Conservation (phyloP, 1,140 invertebrate species). For the Drosophila persimilis region DNA sequence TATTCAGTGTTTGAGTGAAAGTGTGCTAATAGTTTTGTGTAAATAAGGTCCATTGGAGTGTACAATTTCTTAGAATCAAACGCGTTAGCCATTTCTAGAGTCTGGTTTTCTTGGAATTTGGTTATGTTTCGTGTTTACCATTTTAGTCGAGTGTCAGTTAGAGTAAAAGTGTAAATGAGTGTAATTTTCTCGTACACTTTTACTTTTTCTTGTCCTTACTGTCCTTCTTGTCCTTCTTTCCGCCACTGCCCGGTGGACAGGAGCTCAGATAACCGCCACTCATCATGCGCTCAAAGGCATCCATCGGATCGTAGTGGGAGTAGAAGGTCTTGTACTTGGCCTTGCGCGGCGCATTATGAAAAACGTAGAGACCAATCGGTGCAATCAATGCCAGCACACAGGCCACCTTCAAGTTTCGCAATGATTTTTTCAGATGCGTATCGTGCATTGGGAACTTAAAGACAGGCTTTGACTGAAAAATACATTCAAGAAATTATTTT, state of each 20-base stretch:
- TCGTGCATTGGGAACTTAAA: constrained; percentile 63
- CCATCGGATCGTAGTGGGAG: constrained; percentile 49
- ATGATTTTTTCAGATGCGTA: constrained; percentile 23
- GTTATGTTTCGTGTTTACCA: too few relatives aligned
- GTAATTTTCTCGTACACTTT: constrained; percentile 1
- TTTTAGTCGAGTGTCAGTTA: background rate
- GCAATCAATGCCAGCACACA: constrained; percentile 10
- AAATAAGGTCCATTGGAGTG: background rate
- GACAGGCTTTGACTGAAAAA: background rate
- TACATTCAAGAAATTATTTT: too few relatives aligned
- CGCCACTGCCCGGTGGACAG: constrained; percentile 41
- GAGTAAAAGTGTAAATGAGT: background rate
- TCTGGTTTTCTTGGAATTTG: background rate
- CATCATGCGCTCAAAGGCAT: constrained; percentile 61
- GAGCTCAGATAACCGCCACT: constrained; percentile 51
- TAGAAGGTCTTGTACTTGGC: constrained; percentile 46
- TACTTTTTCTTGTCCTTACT: constrained; percentile 29
- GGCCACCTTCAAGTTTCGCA: constrained; percentile 29
- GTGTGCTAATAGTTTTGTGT: too few relatives aligned
- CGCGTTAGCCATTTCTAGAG: too few relatives aligned
- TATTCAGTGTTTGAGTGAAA: background rate
- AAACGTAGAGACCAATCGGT: constrained; percentile 15
- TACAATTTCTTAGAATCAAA: background rate
- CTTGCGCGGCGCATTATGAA: constrained; percentile 27
- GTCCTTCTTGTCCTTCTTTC: constrained; percentile 17